Evolutionary conservation across 2,888 invertebrate species (phyloP), one percentile per base, ranked within the genome.

Genomic region (Euproctis similis): DNA sequence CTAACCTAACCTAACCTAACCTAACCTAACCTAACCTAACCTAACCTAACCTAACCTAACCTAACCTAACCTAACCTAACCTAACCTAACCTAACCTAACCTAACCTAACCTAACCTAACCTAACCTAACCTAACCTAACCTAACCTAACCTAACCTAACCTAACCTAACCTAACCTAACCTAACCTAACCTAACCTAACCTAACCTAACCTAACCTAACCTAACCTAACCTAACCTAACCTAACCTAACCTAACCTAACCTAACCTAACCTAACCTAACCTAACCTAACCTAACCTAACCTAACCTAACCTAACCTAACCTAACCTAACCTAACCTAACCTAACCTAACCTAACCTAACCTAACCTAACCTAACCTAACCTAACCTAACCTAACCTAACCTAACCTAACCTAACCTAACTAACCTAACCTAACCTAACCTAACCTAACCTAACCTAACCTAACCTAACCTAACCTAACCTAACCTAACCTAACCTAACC

Each of bases 61-160:
- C 42, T 42, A 42, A 42, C 42, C 42, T 42, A 37, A 39, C 42
- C 42, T 39, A 39, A 42, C 39, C 42, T 37, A 42, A 42, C 42
- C 42, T 38, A 38, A 42, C 42, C 42, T 38, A 42, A 42, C 42
- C 42, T 36, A 42, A 42, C 42, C 42, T 38, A 38, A 42, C 41
- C 42, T 37, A 37, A 37, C 37, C 37, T 37, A 37, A 33, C 36
- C 30, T 34, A 33, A 35, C 35, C 35, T 33, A 32, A 33, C 29
- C 34, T 34, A 33, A 33, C 39, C 36, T 39, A 33, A 31, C 33
- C 36, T 31, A 33, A 34, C 39, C 37, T 35, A 41, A 40, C 36
- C 35, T n/a, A 37, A 34, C 39, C 34, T 34, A 39, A 36, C 41
- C 36, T 34, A 39, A 36, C 40, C 33, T 34, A 37, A 40, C 36